Base-by-base conservation (phyloP, 1,140 invertebrate species). In the Araneus ventricosus region DNA sequence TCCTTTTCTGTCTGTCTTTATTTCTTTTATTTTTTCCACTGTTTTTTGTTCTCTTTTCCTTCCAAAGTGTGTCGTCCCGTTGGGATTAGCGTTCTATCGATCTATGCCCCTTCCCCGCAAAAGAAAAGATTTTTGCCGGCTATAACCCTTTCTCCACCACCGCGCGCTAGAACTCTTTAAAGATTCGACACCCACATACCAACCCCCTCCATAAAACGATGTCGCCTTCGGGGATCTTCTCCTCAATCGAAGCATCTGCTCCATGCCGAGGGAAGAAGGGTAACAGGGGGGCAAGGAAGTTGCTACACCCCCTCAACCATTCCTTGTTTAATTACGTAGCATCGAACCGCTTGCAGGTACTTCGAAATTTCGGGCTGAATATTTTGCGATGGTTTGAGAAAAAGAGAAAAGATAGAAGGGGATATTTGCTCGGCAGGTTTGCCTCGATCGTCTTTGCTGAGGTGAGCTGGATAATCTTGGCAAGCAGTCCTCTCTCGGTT, bases 231-330 rank as follows among this genome's bases (percentile, higher is more conserved):
- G 89, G 70, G 37, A 59, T 84, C 70, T 52, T 52, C 41, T 91
- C 89, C 85, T 84, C 79, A 91, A 91, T 91, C 89, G 89, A 82
- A 89, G 88, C 88, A 89, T 89, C 88, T 89, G 88, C 88, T 75
- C 27, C 67, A 34, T 52, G 17, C 45, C 45, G 45, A 37, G 27
- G 67, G 27, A 34, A 34, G 80, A 8, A 84, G 80, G 30, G 61
- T 24, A 10, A 79, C 37, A 39, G n/a, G 39, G 45, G 75, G 75
- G 87, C 63, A 30, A 30, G 84, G 39, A 34, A 37, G 37, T 20
- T 39, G 37, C 37, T 37, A 41, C 61, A 27, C 24, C 87, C 61
- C 85, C 85, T 37, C 87, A 39, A 52, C 41, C 88, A 17, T 90
- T 59, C 88, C 88, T 75, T 91, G 89, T 91, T 91, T 91, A 91